Evolutionary conservation across 30 jellyfish, hydroid and myxozoan species (phyloP).

Genomic region (Aurelia aurita): DNA sequence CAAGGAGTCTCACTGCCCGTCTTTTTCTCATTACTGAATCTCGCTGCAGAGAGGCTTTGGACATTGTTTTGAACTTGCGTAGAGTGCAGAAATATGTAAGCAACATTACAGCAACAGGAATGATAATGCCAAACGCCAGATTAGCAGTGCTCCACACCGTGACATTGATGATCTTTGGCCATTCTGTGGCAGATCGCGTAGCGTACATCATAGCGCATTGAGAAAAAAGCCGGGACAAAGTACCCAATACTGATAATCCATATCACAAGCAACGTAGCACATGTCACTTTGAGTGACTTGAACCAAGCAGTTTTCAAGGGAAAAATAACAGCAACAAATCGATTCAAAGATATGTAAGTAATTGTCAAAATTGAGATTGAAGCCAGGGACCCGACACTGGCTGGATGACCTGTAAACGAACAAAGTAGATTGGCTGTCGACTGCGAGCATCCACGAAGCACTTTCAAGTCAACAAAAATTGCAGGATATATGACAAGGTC

Average conservation of each 20-base stretch:
- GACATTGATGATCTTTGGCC: conserved; percentile 47
- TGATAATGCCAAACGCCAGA: conserved; percentile 3
- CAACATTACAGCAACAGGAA: conserved; percentile 31
- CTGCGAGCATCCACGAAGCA: conserved; percentile 14
- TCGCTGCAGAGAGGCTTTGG: conserved; percentile 2
- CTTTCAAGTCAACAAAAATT: conserved; percentile 42
- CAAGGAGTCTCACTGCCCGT: conserved; percentile 24
- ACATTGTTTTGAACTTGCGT: conserved; percentile 15
- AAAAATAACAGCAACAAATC: conserved; percentile 29
- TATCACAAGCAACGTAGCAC: background rate
- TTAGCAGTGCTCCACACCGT: conserved; percentile 10
- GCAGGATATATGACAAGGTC: conserved; percentile 48
- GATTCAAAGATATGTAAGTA: conserved; percentile 43
- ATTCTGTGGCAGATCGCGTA: conserved; percentile 44
- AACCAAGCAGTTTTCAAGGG: conserved; percentile 21
- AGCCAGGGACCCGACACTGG: conserved; percentile 70
- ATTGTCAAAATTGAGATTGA: conserved; percentile 39
- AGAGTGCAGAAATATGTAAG: conserved; percentile 20
- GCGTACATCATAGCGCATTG: conserved; percentile 26
- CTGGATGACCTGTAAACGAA: conserved; percentile 73
- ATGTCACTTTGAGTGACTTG: too few species aligned
- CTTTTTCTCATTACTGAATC: conserved; percentile 11
- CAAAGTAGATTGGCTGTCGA: conserved; percentile 42
- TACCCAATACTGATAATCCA: conserved; percentile 25
- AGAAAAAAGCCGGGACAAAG: conserved; percentile 8